Conservation (phyloP, 2,797 vertebrate species). For the Pipistrellus pipistrellus region DNA sequence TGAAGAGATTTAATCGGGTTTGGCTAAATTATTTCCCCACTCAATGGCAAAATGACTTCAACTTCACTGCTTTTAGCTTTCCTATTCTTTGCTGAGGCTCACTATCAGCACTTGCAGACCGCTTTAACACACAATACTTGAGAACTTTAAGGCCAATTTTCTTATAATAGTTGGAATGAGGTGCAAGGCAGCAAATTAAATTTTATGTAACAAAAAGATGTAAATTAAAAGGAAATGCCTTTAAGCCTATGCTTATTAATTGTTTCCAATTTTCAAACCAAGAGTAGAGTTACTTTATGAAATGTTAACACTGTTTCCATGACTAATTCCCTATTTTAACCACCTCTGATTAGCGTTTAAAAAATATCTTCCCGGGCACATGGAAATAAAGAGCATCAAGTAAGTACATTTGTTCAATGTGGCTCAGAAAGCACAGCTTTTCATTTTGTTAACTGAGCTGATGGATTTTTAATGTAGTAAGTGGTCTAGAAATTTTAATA, state of each 20-base stretch:
- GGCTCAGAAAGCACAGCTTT: conserved; percentile 46
- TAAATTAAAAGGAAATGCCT: conserved; percentile 76
- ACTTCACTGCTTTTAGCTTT: conserved; percentile 62
- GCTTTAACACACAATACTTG: conserved; percentile 67
- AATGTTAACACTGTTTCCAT: conserved; percentile 53
- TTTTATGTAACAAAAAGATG: conserved; percentile 72
- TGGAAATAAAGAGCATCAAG: conserved; percentile 4
- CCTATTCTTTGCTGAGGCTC: conserved; percentile 51
- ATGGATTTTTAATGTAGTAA: conserved; percentile 23
- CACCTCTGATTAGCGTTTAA: conserved; percentile 50
- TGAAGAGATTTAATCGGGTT: conserved; percentile 73
- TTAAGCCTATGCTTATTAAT: conserved; percentile 61
- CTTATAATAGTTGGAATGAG: conserved; percentile 76
- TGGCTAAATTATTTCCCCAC: conserved; percentile 74
- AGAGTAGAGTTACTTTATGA: conserved; percentile 33
- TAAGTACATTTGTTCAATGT: conserved; percentile 53
- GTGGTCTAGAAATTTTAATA: conserved; percentile 7
- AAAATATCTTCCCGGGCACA: conserved; percentile 52
- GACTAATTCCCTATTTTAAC: conserved; percentile 63
- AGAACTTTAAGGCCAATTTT: conserved; percentile 77
- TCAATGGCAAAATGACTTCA: conserved; percentile 68
- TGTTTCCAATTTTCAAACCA: conserved; percentile 62
- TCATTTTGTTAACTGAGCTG: conserved; percentile 62
- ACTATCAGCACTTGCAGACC: neutral
- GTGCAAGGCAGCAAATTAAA: conserved; percentile 77